Conservation (phyloP, 2,888 invertebrate species). For the Caenorhabditis wallacei region DNA sequence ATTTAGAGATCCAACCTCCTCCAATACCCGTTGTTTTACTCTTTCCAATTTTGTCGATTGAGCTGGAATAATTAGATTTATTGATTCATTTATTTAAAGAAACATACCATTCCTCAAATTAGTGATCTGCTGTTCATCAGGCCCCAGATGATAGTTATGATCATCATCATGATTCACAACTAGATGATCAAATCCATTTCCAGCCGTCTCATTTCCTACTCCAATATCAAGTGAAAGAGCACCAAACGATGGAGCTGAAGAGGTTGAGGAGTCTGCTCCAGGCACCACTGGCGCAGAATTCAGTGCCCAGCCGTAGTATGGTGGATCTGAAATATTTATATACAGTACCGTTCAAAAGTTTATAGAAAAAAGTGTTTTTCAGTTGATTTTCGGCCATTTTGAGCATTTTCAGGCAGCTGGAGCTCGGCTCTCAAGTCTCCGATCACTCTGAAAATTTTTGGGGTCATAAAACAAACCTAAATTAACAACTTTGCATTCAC, state of each 20-base stretch:
- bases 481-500: too few species aligned
- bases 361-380: too few species aligned
- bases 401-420: too few species aligned
- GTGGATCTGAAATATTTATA: constrained; percentile 56
- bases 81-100: background rate
- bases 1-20: constrained; percentile 28
- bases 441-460: too few species aligned
- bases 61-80: too few species aligned
- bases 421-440: too few species aligned
- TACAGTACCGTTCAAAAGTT: too few species aligned
- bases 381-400: too few species aligned
- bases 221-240: constrained; percentile 43
- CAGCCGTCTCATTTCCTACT: constrained; percentile 47
- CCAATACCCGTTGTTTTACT: constrained; percentile 32
- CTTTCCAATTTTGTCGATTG: constrained; percentile 37
- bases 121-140: constrained; percentile 1
- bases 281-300: constrained; percentile 25
- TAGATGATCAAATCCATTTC: constrained; percentile 53
- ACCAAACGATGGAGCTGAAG: background rate
- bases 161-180: constrained; percentile 19
- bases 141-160: constrained; percentile 21
- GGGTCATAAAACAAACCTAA: too few species aligned
- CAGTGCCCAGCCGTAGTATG: constrained; percentile 59
- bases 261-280: background rate
- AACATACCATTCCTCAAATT: constrained; percentile 25